phyloP scores from a whole-genome alignment of 2,888 invertebrate species.

The Steinernema hermaphroditum region DNA sequence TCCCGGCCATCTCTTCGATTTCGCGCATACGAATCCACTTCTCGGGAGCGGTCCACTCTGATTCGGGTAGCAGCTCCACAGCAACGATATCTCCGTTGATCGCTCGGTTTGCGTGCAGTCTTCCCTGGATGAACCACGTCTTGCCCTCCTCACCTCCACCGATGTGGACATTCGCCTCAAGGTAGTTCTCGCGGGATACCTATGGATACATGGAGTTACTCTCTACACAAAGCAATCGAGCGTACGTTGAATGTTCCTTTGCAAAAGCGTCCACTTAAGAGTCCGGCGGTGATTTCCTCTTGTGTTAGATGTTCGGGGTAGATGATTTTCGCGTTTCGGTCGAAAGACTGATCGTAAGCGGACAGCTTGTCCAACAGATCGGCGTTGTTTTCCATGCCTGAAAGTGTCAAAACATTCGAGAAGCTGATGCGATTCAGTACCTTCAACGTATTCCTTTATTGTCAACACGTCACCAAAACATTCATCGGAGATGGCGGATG shows the following conservation, averaged over 20 bases:
- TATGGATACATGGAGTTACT: conserved; percentile 63
- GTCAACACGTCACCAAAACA: conserved; percentile 33
- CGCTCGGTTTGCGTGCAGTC: conserved; percentile 83
- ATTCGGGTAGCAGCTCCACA: conserved; percentile 82
- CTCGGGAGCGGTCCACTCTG: conserved; percentile 83
- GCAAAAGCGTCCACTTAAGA: conserved; percentile 79
- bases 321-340: conserved; percentile 35
- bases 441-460: conserved; percentile 50
- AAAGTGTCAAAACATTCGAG: background rate
- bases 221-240: conserved; percentile 19
- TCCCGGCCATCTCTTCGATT: conserved; percentile 70
- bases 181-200: conserved; percentile 87
- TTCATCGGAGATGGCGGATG: conserved; percentile 35
- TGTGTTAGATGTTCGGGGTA: conserved; percentile 85
- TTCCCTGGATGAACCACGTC: conserved; percentile 71
- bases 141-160: conserved; percentile 74
- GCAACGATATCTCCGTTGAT: conserved; percentile 91
- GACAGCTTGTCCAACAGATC: conserved; percentile 81
- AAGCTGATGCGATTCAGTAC: conserved; percentile 31
- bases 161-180: conserved; percentile 84
- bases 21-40: conserved; percentile 45
- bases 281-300: conserved; percentile 78
- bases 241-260: conserved; percentile 79
- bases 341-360: conserved; percentile 45
- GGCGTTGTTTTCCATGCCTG: conserved; percentile 45